Evolutionary conservation across 1,140 invertebrate species (phyloP).

Genomic region (Delia radicum): DNA sequence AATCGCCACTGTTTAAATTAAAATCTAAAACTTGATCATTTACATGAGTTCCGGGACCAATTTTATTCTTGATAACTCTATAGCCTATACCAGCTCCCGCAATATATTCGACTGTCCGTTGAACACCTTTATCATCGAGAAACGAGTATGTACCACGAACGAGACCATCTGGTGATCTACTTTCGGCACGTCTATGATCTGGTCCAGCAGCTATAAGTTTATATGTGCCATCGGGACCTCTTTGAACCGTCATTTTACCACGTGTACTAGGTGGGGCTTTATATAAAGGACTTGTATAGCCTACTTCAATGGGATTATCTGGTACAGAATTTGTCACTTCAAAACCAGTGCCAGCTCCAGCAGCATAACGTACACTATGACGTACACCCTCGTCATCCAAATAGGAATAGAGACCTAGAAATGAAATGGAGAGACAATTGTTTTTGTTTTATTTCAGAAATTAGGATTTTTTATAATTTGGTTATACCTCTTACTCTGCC

Average conservation of each 20-base stretch:
- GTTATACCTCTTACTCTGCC: constrained; percentile 63
- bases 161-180: constrained; percentile 67
- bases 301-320: constrained; percentile 58
- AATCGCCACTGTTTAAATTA: constrained; percentile 41
- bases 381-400: constrained; percentile 70
- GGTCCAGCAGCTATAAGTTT: constrained; percentile 71
- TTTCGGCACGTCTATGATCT: constrained; percentile 70
- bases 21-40: constrained; percentile 48
- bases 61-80: constrained; percentile 59
- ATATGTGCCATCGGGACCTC: constrained; percentile 48
- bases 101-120: constrained; percentile 71
- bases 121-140: constrained; percentile 71
- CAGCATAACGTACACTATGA: constrained; percentile 71
- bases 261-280: constrained; percentile 45
- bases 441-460: not conserved
- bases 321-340: constrained; percentile 70
- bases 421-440: too few relatives aligned
- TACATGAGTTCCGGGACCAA: constrained; percentile 49
- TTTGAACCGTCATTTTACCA: constrained; percentile 49
- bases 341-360: constrained; percentile 70
- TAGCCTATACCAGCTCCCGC: constrained; percentile 75
- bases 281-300: constrained; percentile 49
- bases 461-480: too few relatives aligned
- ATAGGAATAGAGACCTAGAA: constrained; percentile 65
- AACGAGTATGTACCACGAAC: constrained; percentile 74